phyloP scores from a whole-genome alignment of 2,888 invertebrate genomes.

The Drosophila incognita region DNA sequence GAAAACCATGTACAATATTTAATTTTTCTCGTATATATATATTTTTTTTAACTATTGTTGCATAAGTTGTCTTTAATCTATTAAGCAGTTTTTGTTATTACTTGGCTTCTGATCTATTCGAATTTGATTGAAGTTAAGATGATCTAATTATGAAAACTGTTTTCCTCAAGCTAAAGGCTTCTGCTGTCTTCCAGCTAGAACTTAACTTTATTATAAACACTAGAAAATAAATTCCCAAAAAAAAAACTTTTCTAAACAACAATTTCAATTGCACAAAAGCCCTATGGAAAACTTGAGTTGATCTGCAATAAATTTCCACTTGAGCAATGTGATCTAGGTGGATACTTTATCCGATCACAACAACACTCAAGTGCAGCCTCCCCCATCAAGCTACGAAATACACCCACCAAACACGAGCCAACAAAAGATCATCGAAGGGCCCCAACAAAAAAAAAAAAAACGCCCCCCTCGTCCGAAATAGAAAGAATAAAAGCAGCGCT shows the following conservation, averaged over 20 bases:
- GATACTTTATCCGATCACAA: slow-evolving; percentile 31
- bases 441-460: slow-evolving; percentile 19
- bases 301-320: slow-evolving; percentile 45
- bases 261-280: neutral
- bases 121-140: neutral
- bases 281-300: slow-evolving; percentile 4
- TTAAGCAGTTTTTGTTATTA: neutral
- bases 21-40: neutral
- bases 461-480: slow-evolving; percentile 20
- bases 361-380: slow-evolving; percentile 32
- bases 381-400: neutral
- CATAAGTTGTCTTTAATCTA: neutral
- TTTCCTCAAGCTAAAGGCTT: neutral
- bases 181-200: neutral
- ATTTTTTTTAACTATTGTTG: neutral
- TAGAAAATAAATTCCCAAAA: slow-evolving; percentile 11
- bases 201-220: neutral
- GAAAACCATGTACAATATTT: neutral
- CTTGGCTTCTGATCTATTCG: neutral
- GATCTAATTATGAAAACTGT: neutral
- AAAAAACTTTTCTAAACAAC: slow-evolving; percentile 9
- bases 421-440: slow-evolving; percentile 23
- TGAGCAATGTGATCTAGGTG: slow-evolving; percentile 20
- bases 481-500: slow-evolving; percentile 25
- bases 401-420: neutral